A percentile compares a stretch with the other conserved stretches of the same genome.
phyloP scores from a whole-genome alignment of 2,113 vertebrate species.

The Theristicus caerulescens region DNA sequence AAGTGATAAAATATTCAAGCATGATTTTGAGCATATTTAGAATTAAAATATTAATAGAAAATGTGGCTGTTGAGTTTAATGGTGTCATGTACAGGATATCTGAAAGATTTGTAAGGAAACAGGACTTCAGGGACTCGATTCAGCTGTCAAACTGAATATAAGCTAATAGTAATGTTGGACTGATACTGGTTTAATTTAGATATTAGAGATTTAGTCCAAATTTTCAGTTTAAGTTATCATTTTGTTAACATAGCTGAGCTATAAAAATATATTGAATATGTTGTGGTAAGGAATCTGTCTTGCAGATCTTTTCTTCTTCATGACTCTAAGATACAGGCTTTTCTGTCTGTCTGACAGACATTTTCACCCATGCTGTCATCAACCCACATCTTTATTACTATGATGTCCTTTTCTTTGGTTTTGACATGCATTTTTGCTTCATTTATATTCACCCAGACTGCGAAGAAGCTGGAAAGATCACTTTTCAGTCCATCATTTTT shows the following conservation, averaged over 20 bases:
- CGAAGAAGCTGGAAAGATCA: background rate
- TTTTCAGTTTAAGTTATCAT: background rate
- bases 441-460: constrained; percentile 8
- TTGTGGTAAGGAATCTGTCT: background rate
- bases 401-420: constrained; percentile 29
- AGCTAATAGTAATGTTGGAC: background rate
- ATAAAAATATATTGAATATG: background rate
- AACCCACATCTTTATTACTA: constrained; percentile 13
- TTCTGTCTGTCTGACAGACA: background rate
- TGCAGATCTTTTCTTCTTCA: background rate
- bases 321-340: background rate
- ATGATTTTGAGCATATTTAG: background rate
- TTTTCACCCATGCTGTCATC: constrained; percentile 6
- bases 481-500: constrained; percentile 38
- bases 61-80: background rate
- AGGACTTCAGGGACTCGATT: background rate
- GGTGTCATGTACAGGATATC: background rate
- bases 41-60: background rate
- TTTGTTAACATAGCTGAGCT: background rate
- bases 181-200: background rate
- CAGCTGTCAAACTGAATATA: background rate
- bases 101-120: background rate
- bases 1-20: background rate
- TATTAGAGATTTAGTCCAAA: background rate
- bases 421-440: constrained; percentile 48